Conservation (phyloP, 2,113 vertebrate genomes). For the Scartelaos histophorus region DNA sequence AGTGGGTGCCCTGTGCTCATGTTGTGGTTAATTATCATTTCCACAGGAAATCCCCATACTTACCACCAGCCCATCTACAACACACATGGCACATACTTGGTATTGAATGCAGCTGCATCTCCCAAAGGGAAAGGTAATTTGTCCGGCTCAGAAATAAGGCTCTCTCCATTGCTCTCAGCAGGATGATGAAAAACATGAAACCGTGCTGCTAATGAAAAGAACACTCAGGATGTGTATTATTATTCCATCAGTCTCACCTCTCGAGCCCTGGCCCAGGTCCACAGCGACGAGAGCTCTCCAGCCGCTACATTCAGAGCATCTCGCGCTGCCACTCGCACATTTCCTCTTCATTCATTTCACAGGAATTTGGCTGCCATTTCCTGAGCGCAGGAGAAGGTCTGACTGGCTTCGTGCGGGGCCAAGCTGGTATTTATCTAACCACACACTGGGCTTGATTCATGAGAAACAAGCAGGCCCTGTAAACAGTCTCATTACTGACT, state of each 20-base stretch:
- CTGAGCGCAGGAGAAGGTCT: conserved; percentile 76
- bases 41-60: conserved; percentile 87
- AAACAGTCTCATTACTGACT: conserved; percentile 79
- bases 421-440: conserved; percentile 82
- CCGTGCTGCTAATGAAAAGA: conserved; percentile 96
- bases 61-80: conserved; percentile 51
- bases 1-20: conserved; percentile 53
- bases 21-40: conserved; percentile 92
- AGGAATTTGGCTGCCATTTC: conserved; percentile 95
- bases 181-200: conserved; percentile 98
- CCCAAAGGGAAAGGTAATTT: conserved; percentile 84
- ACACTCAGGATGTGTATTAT: conserved; percentile 99
- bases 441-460: conserved; percentile 80
- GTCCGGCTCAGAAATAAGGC: conserved; percentile 83
- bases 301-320: conserved; percentile 68
- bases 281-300: conserved; percentile 84
- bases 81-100: conserved; percentile 35
- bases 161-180: conserved; percentile 96
- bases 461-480: conserved; percentile 80
- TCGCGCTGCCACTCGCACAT: conserved; percentile 85
- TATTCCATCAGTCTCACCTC: conserved; percentile 99
- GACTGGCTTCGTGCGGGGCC: conserved; percentile 70
- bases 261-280: conserved; percentile 88
- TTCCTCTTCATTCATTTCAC: conserved; percentile 92
- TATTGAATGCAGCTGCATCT: conserved; percentile 88